Percentiles rank a stretch among this genome's conserved stretches.
Evolutionary conservation across 2,888 invertebrate genomes (phyloP).

Genomic region (Trachelus troglodyta): DNA sequence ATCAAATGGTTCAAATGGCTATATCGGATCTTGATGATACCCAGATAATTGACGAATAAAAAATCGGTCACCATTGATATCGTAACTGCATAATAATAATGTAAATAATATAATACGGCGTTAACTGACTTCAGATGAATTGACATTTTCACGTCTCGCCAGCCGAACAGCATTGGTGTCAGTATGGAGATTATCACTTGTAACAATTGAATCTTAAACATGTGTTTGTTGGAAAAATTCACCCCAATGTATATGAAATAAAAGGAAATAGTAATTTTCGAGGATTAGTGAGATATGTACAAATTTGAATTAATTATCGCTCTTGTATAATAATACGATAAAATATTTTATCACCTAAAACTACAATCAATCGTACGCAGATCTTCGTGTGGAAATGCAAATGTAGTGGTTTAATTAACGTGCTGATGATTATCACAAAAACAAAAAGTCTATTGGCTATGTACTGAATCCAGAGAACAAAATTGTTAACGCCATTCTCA

Average conservation of each 20-base stretch:
- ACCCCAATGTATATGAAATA: neutral
- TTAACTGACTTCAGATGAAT: neutral
- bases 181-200: neutral
- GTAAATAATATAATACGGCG: neutral
- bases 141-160: neutral
- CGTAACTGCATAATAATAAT: neutral
- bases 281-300: neutral
- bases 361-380: neutral
- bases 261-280: neutral
- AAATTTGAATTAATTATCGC: neutral
- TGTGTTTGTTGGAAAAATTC: neutral
- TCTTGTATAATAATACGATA: neutral
- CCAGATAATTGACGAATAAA: slow-evolving; percentile 2
- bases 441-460: neutral
- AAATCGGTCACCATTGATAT: neutral
- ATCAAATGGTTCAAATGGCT: neutral
- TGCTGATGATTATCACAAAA: neutral
- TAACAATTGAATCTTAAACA: neutral
- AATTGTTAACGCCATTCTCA: neutral
- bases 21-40: neutral
- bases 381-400: neutral
- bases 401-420: neutral
- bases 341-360: neutral
- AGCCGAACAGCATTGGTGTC: neutral
- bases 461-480: neutral